A percentile compares a stretch with the other conserved stretches of the same genome.
Evolutionary conservation across 2,113 vertebrate genomes (phyloP).

Genomic region (Atractosteus spatula): DNA sequence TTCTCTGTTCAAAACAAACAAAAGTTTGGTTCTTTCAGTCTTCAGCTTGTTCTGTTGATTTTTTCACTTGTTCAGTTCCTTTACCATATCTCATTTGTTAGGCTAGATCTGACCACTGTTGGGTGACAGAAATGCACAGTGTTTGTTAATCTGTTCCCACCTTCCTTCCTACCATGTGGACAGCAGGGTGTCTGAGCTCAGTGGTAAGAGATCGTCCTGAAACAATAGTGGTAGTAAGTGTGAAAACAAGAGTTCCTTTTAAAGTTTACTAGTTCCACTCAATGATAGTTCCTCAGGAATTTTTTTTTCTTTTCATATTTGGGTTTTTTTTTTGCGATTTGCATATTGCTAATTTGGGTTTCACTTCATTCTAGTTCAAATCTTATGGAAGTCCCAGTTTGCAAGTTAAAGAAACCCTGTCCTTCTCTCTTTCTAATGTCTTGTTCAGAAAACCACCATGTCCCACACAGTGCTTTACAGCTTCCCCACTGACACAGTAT

Average conservation of each 20-base stretch:
- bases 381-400: slow-evolving; percentile 30
- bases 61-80: too few species aligned
- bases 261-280: slow-evolving; percentile 56
- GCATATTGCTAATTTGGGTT: slow-evolving; percentile 50
- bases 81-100: too few species aligned
- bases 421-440: neutral
- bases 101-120: too few species aligned
- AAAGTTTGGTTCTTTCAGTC: too few species aligned
- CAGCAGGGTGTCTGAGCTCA: too few species aligned
- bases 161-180: too few species aligned
- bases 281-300: slow-evolving; percentile 44
- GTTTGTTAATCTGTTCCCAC: too few species aligned
- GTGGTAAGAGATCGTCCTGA: too few species aligned
- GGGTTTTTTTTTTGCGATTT: slow-evolving; percentile 39
- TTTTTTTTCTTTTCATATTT: slow-evolving; percentile 1
- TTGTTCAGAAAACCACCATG: neutral
- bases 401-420: neutral
- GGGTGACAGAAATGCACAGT: too few species aligned
- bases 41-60: too few species aligned
- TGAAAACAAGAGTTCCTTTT: slow-evolving; percentile 51
- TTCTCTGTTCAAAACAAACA: too few species aligned
- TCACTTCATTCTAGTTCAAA: slow-evolving; percentile 41
- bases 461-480: neutral
- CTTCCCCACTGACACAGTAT: neutral
- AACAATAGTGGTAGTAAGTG: slow-evolving; percentile 38